These are phyloP conservation scores for Stenoptilia bipunctidactyla DNA, from an alignment of 2,888 invertebrate species.

Conservation along the genomic window DNA sequence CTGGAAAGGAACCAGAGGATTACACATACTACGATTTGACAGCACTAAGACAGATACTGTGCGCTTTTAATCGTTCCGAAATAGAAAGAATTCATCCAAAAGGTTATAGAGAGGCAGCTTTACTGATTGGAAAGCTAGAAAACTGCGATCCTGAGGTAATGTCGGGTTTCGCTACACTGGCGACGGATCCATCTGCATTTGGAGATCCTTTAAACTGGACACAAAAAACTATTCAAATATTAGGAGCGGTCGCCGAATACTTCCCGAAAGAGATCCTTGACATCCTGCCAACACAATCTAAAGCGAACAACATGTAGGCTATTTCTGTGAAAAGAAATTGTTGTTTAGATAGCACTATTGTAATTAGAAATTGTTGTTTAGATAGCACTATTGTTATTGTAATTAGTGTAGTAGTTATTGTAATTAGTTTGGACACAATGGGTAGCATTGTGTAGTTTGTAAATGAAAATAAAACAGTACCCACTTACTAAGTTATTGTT, in stretches of 20 bases:
- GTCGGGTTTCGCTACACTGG: constrained; percentile 53
- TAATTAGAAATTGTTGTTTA: too few relatives aligned
- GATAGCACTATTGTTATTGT: too few relatives aligned
- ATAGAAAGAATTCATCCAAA: constrained; percentile 64
- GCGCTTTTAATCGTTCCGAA: constrained; percentile 65
- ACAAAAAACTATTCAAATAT: constrained; percentile 28
- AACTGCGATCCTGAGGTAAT: constrained; percentile 52
- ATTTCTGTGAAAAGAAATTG: too few relatives aligned
- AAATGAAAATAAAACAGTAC: too few relatives aligned
- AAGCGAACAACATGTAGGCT: too few relatives aligned
- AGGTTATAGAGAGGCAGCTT: constrained; percentile 61
- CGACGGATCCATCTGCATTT: constrained; percentile 48
- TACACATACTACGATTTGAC: constrained; percentile 69
- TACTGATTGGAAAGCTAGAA: constrained; percentile 49
- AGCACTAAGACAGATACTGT: constrained; percentile 66
- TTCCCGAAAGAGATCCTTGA: constrained; percentile 23
- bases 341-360: too few relatives aligned
- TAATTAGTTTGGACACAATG: too few relatives aligned
- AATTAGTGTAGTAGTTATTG: too few relatives aligned
- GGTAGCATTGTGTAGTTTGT: too few relatives aligned
- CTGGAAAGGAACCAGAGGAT: constrained; percentile 64
- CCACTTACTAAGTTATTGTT: too few relatives aligned
- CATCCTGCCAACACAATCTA: too few relatives aligned
- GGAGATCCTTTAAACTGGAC: constrained; percentile 51
- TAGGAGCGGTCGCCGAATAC: constrained; percentile 54